Percentiles rank a stretch among this genome's conserved stretches.
Evolutionary conservation across 2,888 invertebrate genomes (phyloP).

Genomic region (Bhutanitis thaidina): DNA sequence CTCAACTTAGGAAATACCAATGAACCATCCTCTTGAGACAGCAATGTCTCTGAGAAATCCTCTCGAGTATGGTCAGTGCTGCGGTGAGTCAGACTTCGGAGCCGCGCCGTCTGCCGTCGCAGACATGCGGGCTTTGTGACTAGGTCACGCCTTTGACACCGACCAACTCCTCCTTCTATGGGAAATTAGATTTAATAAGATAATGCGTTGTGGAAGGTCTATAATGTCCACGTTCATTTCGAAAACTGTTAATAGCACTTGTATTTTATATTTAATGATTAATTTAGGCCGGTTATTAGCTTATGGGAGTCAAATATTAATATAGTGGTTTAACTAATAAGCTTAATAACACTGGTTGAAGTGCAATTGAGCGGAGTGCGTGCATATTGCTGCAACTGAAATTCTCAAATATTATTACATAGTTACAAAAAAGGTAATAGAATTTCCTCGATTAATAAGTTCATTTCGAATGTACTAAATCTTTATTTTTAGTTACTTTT

Average conservation of each 20-base stretch:
- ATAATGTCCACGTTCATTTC: not conserved
- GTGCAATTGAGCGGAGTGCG: too few species aligned
- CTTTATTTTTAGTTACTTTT: too few species aligned
- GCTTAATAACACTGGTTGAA: too few species aligned
- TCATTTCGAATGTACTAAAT: too few species aligned
- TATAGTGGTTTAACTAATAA: too few species aligned
- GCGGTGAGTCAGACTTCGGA: constrained; percentile 40
- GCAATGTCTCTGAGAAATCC: constrained; percentile 27
- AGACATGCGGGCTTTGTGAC: constrained; percentile 43
- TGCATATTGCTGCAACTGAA: too few species aligned
- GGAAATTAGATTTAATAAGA: constrained; percentile 14
- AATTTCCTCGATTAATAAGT: too few species aligned
- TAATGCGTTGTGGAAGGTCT: not conserved
- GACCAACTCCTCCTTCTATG: constrained; percentile 27
- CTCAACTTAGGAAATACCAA: constrained; percentile 22
- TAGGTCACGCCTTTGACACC: constrained; percentile 53
- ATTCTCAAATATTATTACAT: too few species aligned
- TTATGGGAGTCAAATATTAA: too few species aligned
- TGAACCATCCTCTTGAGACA: constrained; percentile 40
- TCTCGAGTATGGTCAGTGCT: constrained; percentile 53
- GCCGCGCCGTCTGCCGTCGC: constrained; percentile 55
- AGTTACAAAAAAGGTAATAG: too few species aligned
- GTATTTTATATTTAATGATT: not conserved
- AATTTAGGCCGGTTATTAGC: too few species aligned
- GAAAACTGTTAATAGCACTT: not conserved